Evolutionary conservation across 2,113 vertebrate genomes (phyloP), one percentile per base, ranked within the genome.

Genomic region (Alethe diademata): DNA sequence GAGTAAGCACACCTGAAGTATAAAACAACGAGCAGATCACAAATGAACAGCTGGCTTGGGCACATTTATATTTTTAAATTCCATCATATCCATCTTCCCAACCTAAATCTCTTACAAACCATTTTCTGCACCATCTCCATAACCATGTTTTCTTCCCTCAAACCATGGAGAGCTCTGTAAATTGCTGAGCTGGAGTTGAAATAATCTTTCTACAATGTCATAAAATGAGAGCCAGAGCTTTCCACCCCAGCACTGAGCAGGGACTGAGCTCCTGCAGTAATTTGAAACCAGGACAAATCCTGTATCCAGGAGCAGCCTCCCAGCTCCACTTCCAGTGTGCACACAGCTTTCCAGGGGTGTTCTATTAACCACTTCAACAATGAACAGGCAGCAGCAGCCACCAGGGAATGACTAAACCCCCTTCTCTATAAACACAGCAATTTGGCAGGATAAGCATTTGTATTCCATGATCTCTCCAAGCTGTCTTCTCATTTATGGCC

Each of bases 81-180:
- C n/a, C 10, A 62, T 22, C 61, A 54, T 33, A 47, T 18, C 3
- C 8, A 31, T 18, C 47, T 62, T 64, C 22, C 47, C 42, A 65
- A 47, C 16, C 20, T 40, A 48, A 20, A 62, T 11, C 31, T 62
- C 61, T 31, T 26, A 26, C 31, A 75, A 45, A 47, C 7, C 6
- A 12, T 50, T 73, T 73, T 20, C 60, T 83, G 42, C 29, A 53
- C n/a, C n/a, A 47, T 19, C 60, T 74, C 70, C 25, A 33, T 12
- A 48, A n/a, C 16, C 8, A 3, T 1, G 4, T 50, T 74, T 90
- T 48, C 51, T 58, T 14, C 38, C 14, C 26, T 43, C 33, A 38
- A 66, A 1, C 26, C n/a, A 67, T 0, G 0, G 7, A 40, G 6
- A 65, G 19, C 6, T 1, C 29, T 58, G 22, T 18, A 43, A 31